Conservation (phyloP, 1,140 invertebrate species). For the Nylanderia fulva region DNA sequence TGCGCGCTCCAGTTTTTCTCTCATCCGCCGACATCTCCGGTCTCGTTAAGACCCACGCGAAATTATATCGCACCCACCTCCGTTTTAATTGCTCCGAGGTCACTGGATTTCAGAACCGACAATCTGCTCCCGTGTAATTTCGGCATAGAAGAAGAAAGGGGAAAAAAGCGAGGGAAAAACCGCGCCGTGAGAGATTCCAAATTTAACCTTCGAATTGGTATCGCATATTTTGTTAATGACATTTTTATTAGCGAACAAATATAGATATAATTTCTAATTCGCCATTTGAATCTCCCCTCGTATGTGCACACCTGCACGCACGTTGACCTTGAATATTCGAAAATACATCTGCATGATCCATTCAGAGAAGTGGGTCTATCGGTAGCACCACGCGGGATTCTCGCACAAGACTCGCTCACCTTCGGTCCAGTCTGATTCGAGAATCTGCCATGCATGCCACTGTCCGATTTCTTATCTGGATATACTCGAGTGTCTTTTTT, state of each 20-base stretch:
- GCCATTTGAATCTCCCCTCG: not conserved
- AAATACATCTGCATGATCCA: constrained; percentile 45
- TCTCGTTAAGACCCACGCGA: constrained; percentile 44
- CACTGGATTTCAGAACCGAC: constrained; percentile 40
- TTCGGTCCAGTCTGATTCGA: constrained; percentile 42
- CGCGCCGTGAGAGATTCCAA: not conserved
- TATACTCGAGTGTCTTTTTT: not conserved
- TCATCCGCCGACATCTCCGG: constrained; percentile 43
- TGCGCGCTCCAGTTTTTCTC: constrained; percentile 53
- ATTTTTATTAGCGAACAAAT: not conserved
- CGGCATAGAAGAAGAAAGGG: not conserved
- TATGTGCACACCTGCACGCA: not conserved
- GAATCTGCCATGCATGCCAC: constrained; percentile 6
- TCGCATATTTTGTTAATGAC: not conserved
- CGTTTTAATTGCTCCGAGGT: constrained; percentile 48
- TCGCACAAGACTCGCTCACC: constrained; percentile 57
- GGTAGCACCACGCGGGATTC: constrained; percentile 26
- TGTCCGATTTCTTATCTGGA: constrained; percentile 22
- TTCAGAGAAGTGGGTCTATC: constrained; percentile 42
- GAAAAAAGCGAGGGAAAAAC: too few species aligned
- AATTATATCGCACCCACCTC: constrained; percentile 45
- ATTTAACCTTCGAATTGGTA: not conserved
- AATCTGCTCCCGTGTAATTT: constrained; percentile 16
- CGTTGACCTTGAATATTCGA: constrained; percentile 56
- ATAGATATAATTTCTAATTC: not conserved